Percentiles rank a stretch among this genome's conserved stretches.
Conservation (phyloP, 2,888 invertebrate species). For the Scaptomyza reducta region DNA sequence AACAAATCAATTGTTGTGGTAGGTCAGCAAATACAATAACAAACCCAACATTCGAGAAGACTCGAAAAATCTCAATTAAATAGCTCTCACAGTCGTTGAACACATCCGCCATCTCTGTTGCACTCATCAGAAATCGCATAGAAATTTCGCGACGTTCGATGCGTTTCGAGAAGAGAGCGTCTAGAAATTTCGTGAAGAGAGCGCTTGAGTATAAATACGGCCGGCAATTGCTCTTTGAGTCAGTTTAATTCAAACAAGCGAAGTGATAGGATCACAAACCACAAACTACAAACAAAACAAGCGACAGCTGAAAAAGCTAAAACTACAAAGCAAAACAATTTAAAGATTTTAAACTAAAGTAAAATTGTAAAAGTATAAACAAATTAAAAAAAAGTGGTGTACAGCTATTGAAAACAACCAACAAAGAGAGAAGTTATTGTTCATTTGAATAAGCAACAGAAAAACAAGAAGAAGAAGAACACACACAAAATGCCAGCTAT, state of each 20-base stretch:
- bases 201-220: constrained; percentile 61
- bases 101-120: constrained; percentile 6
- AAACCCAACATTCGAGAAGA: constrained; percentile 27
- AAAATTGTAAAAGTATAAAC: constrained; percentile 5
- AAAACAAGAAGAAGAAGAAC: constrained; percentile 7
- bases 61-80: constrained; percentile 6
- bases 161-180: constrained; percentile 42
- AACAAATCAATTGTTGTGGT: constrained; percentile 12
- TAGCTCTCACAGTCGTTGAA: not conserved
- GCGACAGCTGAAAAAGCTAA: constrained; percentile 58
- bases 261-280: constrained; percentile 51
- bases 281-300: constrained; percentile 30
- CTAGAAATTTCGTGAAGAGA: constrained; percentile 57
- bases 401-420: not conserved
- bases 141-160: constrained; percentile 25
- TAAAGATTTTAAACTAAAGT: constrained; percentile 4
- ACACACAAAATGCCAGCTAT: constrained; percentile 85
- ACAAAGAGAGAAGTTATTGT: not conserved
- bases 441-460: not conserved
- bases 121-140: constrained; percentile 5
- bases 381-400: not conserved
- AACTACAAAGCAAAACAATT: constrained; percentile 6
- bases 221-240: constrained; percentile 31
- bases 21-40: constrained; percentile 2
- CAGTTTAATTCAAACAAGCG: constrained; percentile 64